phyloP scores from a whole-genome alignment of 2,113 vertebrate species.

The Sebastes fasciatus region DNA sequence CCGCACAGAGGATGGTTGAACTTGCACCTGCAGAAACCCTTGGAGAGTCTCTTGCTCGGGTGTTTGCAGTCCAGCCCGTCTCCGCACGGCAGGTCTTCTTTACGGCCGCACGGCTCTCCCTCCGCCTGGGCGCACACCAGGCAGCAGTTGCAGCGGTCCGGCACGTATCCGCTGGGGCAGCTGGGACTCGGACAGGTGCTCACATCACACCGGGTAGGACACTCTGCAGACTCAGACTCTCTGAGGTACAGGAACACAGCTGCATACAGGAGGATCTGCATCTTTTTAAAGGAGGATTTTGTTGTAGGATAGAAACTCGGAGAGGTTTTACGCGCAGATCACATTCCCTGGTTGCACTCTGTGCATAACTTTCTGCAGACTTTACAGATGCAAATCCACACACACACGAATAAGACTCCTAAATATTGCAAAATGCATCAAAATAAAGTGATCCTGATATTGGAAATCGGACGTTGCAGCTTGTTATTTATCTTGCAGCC shows the following conservation, averaged over 20 bases:
- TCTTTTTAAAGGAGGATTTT: constrained; percentile 20
- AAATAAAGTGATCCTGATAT: background rate
- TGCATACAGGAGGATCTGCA: constrained; percentile 64
- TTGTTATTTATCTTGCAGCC: background rate
- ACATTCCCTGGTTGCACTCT: background rate
- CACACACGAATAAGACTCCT: background rate
- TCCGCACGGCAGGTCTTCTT: constrained; percentile 89
- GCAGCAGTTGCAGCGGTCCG: constrained; percentile 93
- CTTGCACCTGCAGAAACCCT: constrained; percentile 89
- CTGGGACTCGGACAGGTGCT: constrained; percentile 92
- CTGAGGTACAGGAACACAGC: constrained; percentile 47
- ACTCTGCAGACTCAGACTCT: constrained; percentile 70
- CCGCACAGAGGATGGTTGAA: constrained; percentile 88
- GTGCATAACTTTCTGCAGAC: constrained; percentile 3
- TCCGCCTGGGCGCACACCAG: constrained; percentile 91
- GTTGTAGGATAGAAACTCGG: background rate
- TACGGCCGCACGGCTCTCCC: constrained; percentile 89
- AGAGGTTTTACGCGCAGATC: constrained; percentile 22
- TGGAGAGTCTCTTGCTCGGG: constrained; percentile 82
- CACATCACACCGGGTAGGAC: constrained; percentile 90
- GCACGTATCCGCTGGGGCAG: constrained; percentile 93
- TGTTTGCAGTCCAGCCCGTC: constrained; percentile 91
- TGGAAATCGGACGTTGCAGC: background rate
- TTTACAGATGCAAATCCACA: background rate
- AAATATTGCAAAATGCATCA: background rate